A percentile compares a stretch with the other conserved stretches of the same genome.
These are phyloP conservation scores for Caenorhabditis doughertyi DNA, from an alignment of 2,888 invertebrate species.

Conservation along the genomic window DNA sequence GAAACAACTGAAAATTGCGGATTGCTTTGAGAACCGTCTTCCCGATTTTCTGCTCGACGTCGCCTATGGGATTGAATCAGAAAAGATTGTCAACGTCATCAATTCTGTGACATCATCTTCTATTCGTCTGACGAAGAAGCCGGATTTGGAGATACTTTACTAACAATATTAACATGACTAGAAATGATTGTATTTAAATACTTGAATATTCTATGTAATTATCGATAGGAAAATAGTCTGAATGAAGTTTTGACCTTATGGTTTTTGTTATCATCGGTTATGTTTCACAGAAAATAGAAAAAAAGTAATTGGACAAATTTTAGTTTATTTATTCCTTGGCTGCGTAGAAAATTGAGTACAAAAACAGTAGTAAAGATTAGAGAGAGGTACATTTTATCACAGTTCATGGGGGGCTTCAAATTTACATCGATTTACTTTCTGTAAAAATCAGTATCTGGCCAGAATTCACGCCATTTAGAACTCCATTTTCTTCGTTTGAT, in stretches of 20 bases:
- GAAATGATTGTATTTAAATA: not conserved
- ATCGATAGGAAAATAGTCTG: not conserved
- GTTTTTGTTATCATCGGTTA: too few species aligned
- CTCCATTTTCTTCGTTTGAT: not conserved
- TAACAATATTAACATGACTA: not conserved
- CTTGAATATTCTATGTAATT: slow-evolving; percentile 22
- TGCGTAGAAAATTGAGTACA: too few species aligned
- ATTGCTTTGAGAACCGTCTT: slow-evolving; percentile 40
- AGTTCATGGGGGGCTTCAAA: too few species aligned
- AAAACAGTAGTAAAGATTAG: too few species aligned
- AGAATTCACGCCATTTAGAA: not conserved
- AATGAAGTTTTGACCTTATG: not conserved
- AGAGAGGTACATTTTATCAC: too few species aligned
- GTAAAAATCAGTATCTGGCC: too few species aligned
- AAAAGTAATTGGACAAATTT: too few species aligned
- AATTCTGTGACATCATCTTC: not conserved
- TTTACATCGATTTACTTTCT: too few species aligned
- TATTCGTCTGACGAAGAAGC: slow-evolving; percentile 2
- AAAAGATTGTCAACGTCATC: slow-evolving; percentile 15
- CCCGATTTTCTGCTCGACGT: slow-evolving; percentile 29
- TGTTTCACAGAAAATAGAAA: too few species aligned
- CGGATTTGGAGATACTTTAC: slow-evolving; percentile 13
- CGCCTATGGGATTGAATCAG: slow-evolving; percentile 16
- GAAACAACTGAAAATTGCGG: slow-evolving; percentile 12
- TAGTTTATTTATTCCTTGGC: too few species aligned